Evolutionary conservation across 2,113 vertebrate genomes (phyloP).

Genomic region (Semicossyphus pulcher): DNA sequence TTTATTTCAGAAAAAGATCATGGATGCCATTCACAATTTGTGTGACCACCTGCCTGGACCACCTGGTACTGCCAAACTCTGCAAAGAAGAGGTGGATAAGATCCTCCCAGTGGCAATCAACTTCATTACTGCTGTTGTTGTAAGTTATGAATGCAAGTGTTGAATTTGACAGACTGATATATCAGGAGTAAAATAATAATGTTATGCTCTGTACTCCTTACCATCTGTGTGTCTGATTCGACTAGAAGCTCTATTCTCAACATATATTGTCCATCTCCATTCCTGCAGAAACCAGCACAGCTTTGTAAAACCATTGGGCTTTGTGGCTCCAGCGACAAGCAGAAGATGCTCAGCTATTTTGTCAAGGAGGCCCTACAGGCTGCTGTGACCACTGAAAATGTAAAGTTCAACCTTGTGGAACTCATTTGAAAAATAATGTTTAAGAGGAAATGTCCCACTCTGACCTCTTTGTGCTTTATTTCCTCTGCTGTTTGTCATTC

Average conservation of each 20-base stretch:
- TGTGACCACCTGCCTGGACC: constrained; percentile 72
- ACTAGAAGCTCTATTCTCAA: not conserved
- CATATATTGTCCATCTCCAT: not conserved
- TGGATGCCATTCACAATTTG: constrained; percentile 63
- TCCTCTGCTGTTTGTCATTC: constrained; percentile 8
- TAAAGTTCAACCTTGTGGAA: not conserved
- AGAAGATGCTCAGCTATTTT: constrained; percentile 55
- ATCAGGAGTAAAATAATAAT: not conserved
- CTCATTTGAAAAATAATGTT: not conserved
- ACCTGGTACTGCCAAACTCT: constrained; percentile 46
- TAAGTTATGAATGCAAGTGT: constrained; percentile 77
- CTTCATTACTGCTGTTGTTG: constrained; percentile 72
- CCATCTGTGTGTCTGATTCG: not conserved
- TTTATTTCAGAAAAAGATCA: constrained; percentile 72
- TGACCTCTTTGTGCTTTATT: not conserved
- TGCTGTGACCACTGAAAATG: constrained; percentile 37
- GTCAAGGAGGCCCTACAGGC: constrained; percentile 50
- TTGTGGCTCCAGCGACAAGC: constrained; percentile 64
- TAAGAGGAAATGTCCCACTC: not conserved
- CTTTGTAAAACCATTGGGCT: constrained; percentile 82
- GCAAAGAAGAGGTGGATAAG: constrained; percentile 73
- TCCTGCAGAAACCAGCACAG: constrained; percentile 75
- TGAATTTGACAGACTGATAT: too few relatives aligned
- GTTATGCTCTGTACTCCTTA: not conserved
- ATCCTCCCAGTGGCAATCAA: constrained; percentile 74